phyloP scores from a whole-genome alignment of 2,888 invertebrate species.

The Parnassius mnemosyne region DNA sequence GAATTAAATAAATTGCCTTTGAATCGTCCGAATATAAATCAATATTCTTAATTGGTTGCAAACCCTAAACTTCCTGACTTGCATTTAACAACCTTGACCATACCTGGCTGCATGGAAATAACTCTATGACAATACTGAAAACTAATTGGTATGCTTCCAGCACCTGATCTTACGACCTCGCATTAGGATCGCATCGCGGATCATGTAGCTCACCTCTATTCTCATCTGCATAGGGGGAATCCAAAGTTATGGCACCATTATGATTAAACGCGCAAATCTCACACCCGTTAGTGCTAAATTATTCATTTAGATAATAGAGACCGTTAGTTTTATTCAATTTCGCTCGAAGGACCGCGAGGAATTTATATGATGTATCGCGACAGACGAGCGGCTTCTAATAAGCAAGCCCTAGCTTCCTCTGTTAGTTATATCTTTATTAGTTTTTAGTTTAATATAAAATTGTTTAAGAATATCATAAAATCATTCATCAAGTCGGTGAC shows the following conservation, averaged over 20 bases:
- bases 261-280: conserved; percentile 59
- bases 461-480: too few species aligned
- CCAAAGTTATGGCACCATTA: conserved; percentile 54
- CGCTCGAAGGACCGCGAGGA: conserved; percentile 19
- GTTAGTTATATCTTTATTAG: too few species aligned
- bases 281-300: conserved; percentile 50
- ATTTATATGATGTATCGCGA: not conserved
- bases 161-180: conserved; percentile 51
- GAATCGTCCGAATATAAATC: conserved; percentile 14
- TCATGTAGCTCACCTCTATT: conserved; percentile 27
- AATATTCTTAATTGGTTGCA: conserved; percentile 2
- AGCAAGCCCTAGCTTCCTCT: not conserved
- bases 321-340: conserved; percentile 66
- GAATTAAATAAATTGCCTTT: conserved; percentile 5
- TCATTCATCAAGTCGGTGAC: too few species aligned
- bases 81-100: conserved; percentile 30
- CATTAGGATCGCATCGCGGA: conserved; percentile 37
- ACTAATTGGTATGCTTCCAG: conserved; percentile 39
- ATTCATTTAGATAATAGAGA: conserved; percentile 64
- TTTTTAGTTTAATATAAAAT: too few species aligned
- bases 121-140: conserved; percentile 35
- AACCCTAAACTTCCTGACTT: conserved; percentile 15
- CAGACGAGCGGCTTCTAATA: not conserved
- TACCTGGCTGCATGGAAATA: conserved; percentile 31
- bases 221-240: conserved; percentile 38